These are phyloP conservation scores for Neuroscelio doddi DNA, from an alignment of 2,888 invertebrate genomes.

Conservation along the genomic window DNA sequence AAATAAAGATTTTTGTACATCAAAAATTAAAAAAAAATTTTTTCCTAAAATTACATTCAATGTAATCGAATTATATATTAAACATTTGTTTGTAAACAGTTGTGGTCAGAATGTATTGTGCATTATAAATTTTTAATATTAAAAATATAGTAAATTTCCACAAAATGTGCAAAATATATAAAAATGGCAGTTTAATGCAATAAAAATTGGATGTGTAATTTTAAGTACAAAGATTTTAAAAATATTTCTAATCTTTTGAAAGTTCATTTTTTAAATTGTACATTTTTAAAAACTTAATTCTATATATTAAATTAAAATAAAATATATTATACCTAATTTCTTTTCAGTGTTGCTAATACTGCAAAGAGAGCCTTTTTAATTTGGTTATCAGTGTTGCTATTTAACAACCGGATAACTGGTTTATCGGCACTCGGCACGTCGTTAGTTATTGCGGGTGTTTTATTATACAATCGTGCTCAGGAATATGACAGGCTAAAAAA, in stretches of 20 bases:
- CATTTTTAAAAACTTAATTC: neutral
- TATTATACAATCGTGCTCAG: constrained; percentile 83
- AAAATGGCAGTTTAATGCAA: no score
- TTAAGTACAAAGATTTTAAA: no score
- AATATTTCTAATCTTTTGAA: neutral
- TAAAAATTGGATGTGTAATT: no score
- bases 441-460: constrained; percentile 81
- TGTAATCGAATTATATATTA: neutral
- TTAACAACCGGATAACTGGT: constrained; percentile 83
- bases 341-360: constrained; percentile 83
- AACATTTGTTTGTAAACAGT: no score
- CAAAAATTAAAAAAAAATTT: neutral
- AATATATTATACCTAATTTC: neutral
- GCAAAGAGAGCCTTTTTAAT: constrained; percentile 85
- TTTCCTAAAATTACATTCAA: neutral
- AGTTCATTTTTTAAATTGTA: no score
- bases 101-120: no score
- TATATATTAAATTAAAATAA: constrained; percentile 31
- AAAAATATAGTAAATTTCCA: no score
- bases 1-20: neutral
- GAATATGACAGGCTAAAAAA: constrained; percentile 73
- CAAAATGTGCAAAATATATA: no score
- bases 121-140: no score
- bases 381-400: constrained; percentile 83
- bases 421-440: constrained; percentile 82